Evolutionary conservation across 2,113 vertebrate species (phyloP), one percentile per base, ranked within the genome.

Genomic region (Cyprinodon variegatus): DNA sequence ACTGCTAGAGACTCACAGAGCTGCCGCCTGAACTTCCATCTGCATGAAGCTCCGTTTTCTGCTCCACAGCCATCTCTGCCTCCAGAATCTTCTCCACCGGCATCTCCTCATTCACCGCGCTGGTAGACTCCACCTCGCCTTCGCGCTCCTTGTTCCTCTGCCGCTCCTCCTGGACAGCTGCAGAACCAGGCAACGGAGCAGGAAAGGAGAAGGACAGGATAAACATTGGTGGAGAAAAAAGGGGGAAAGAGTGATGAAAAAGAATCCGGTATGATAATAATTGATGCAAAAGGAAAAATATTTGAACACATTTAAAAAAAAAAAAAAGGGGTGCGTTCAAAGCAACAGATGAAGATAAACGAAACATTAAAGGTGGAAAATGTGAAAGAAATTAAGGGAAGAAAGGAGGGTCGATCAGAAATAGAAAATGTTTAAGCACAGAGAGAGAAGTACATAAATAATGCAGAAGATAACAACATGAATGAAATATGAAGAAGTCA

Each of bases 51-150:
- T 97, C 97, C 0, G 95, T 96, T 86, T 97, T 98, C 89, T 97
- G 97, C 77, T 97, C 97, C 65, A 97, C 96, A 0, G 96, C 96
- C 88, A 98, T 91, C 80, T 98, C 97, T 0, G 97, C 97, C 65
- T 97, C 96, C 89, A 98, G 85, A 79, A 98, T 98, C 91, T 96
- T 97, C 91, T 97, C 96, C 84, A 98, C 97, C 0, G 96, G 97
- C 97, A 98, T 98, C 86, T 98, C 97, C 83, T 98, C 97, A 0
- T 96, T 96, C 81, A 95, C 95, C 0, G 90, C 94, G 6, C 95
- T 95, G 37, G 93, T 93, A 0, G 94, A 93, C 91, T 96, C 96
- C n/a, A 93, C 92, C 70, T 97, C 96, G 3, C 94, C 94, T 0
- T 97, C 96, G 10, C 95, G 94, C 0, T 98, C 97, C 79, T 95